Evolutionary conservation across 2,797 vertebrate genomes (phyloP).

Genomic region (Catostomus latipinnis): DNA sequence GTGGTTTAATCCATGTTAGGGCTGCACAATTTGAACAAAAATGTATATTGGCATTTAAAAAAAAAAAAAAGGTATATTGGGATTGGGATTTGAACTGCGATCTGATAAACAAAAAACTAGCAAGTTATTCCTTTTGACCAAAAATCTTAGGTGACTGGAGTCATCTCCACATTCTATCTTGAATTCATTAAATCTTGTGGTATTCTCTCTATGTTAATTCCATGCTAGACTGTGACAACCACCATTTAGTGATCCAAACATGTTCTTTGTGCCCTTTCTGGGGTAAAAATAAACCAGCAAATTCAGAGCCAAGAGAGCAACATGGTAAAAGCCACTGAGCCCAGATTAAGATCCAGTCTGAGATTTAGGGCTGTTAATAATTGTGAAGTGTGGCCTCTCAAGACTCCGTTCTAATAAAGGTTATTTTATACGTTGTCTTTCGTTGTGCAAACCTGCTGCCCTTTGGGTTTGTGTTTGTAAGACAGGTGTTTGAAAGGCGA

Average conservation of each 20-base stretch:
- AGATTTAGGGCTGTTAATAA: slow-evolving; percentile 67
- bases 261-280: slow-evolving; percentile 57
- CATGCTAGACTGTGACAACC: neutral
- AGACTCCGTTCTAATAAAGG: slow-evolving; percentile 62
- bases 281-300: slow-evolving; percentile 62
- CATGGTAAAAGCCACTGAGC: slow-evolving; percentile 62
- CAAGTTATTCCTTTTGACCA: too few relatives aligned
- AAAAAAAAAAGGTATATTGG: too few relatives aligned
- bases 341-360: slow-evolving; percentile 59
- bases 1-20: too few relatives aligned
- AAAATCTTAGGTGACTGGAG: neutral
- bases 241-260: slow-evolving; percentile 45
- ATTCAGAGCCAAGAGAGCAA: slow-evolving; percentile 62
- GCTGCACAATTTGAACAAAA: too few relatives aligned
- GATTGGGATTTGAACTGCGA: too few relatives aligned
- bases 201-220: neutral
- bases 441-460: slow-evolving; percentile 38
- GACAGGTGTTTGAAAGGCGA: too few relatives aligned
- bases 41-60: too few relatives aligned
- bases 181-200: neutral
- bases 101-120: too few relatives aligned
- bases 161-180: too few relatives aligned
- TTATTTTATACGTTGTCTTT: slow-evolving; percentile 65
- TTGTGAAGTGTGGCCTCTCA: slow-evolving; percentile 53
- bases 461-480: neutral